Evolutionary conservation across 2,113 vertebrate genomes (phyloP).

Genomic region (Thinocorus orbignyianus): DNA sequence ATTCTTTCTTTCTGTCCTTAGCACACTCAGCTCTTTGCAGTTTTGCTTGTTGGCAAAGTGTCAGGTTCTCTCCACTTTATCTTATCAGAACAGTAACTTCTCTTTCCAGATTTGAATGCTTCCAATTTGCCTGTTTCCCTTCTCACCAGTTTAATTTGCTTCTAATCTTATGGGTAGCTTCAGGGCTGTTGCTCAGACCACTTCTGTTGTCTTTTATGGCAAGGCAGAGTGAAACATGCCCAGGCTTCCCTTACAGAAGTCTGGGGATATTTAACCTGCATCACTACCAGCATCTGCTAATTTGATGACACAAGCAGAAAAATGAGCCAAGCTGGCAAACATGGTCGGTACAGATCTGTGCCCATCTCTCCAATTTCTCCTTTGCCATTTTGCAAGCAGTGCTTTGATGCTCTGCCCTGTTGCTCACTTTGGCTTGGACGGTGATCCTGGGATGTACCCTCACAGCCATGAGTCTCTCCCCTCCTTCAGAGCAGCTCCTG

Average conservation of each 20-base stretch:
- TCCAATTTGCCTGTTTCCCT: not conserved
- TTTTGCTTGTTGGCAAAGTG: not conserved
- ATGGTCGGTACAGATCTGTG: not conserved
- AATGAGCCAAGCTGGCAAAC: not conserved
- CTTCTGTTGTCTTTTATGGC: not conserved
- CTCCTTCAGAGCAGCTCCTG: not conserved
- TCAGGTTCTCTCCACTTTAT: not conserved
- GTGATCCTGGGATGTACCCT: not conserved
- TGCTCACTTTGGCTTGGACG: not conserved
- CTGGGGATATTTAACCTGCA: not conserved
- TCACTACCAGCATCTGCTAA: not conserved
- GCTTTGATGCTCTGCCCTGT: not conserved
- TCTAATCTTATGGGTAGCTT: not conserved
- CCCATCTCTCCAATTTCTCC: not conserved
- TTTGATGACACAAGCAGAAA: not conserved
- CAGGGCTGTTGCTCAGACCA: not conserved
- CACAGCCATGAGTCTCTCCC: not conserved
- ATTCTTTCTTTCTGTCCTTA: not conserved
- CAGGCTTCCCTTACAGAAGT: not conserved
- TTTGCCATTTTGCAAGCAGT: not conserved
- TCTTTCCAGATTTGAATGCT: not conserved
- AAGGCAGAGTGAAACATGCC: not conserved
- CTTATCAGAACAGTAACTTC: not conserved
- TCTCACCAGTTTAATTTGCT: not conserved
- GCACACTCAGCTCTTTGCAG: not conserved